Base-by-base conservation (phyloP, 2,113 vertebrate genomes). In the Orthonyx spaldingii region DNA sequence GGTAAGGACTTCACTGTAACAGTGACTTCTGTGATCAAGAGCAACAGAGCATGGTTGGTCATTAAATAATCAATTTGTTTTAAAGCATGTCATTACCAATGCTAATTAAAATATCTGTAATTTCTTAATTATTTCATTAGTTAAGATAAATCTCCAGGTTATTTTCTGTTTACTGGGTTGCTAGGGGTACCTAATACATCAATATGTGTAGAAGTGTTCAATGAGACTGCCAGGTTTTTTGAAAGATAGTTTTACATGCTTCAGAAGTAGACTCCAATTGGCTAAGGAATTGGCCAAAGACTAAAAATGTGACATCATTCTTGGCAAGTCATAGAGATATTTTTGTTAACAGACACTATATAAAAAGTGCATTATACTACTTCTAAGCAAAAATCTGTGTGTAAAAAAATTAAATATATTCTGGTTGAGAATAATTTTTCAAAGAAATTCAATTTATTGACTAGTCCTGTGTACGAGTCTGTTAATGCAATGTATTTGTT, bases 161-260 rank as follows among this genome's bases (percentile, higher is more conserved):
- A 98, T 98, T 98, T 98, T 97, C 98, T 98, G 98, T 99, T 99
- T 99, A 97, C 97, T 97, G 97, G 95, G 99, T 99, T 99, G 98
- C 99, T 98, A 99, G 95, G 98, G 97, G 98, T 98, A 97, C 98
- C 98, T 98, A 98, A 98, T 98, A 95, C 98, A 98, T 98, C 96
- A 98, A 96, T 98, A 98, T 98, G 98, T 98, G 96, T 97, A 97
- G 93, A 98, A 98, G 98, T 98, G 98, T 98, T 98, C 98, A 98
- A 98, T 98, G 95, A 94, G 94, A 89, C 96, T 98, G 98, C 97
- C 97, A 98, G 97, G 87, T 82, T 98, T 98, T 98, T 98, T 98
- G 98, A 97, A 98, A 98, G 98, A 98, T 98, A 98, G 98, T 98
- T 99, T 98, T 98, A 98, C 98, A 98, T 98, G 98, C 98, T 98